A percentile compares a stretch with the other conserved stretches of the same genome.
Conservation (phyloP, 1,140 invertebrate genomes). For the Lerema accius region DNA sequence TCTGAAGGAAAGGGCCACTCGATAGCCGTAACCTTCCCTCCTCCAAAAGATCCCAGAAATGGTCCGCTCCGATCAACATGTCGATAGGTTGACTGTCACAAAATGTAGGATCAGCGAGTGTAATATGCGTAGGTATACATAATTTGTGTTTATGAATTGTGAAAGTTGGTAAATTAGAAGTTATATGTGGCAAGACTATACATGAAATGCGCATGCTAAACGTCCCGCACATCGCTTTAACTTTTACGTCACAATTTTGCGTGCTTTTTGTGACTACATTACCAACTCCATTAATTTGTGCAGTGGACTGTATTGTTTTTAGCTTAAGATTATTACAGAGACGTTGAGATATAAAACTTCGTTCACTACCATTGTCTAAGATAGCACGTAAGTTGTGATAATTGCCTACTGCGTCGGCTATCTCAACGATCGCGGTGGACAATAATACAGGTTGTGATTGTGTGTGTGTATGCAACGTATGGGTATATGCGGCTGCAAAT, state of each 20-base stretch:
- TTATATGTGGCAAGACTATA: conserved; percentile 10
- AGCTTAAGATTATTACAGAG: conserved; percentile 9
- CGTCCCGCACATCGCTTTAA: background rate
- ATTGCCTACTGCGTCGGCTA: conserved; percentile 4
- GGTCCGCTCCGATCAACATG: conserved; percentile 16
- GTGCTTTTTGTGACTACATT: conserved; percentile 12
- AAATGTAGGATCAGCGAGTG: conserved; percentile 7
- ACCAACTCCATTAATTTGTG: conserved; percentile 14
- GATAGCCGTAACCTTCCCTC: conserved; percentile 1
- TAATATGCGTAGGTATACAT: background rate
- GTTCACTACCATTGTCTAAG: conserved; percentile 14
- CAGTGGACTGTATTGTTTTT: conserved; percentile 1
- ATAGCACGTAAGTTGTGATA: conserved; percentile 1
- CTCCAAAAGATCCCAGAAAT: conserved; percentile 4
- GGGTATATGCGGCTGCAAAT: background rate
- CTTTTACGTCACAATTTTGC: conserved; percentile 11
- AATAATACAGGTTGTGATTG: background rate
- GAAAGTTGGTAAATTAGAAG: conserved; percentile 8
- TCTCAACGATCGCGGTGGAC: conserved; percentile 7
- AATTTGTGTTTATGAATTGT: conserved; percentile 12
- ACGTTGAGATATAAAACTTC: conserved; percentile 4
- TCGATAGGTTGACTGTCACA: conserved; percentile 11
- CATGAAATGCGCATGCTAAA: conserved; percentile 21
- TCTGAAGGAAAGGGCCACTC: conserved; percentile 6
- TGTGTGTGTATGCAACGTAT: conserved; percentile 4